These are phyloP conservation scores for Nomada lathburiana DNA, from an alignment of 2,888 invertebrate species.

Conservation along the genomic window DNA sequence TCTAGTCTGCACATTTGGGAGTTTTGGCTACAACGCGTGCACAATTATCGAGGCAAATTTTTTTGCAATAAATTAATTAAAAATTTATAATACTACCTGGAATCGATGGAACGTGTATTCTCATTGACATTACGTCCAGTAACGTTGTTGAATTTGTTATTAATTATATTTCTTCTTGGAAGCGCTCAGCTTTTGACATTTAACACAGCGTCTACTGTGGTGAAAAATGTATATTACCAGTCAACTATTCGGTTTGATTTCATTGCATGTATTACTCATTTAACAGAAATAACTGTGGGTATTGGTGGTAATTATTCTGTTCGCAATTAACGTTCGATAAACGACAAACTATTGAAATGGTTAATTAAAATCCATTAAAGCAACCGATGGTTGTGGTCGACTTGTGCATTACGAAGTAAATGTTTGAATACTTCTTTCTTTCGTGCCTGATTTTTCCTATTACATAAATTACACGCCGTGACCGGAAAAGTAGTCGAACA, in stretches of 20 bases:
- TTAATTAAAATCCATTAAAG: not conserved
- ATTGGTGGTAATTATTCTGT: not conserved
- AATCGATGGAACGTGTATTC: too few species aligned
- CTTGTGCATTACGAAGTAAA: not conserved
- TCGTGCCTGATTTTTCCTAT: conserved; percentile 10
- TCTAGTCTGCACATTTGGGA: not conserved
- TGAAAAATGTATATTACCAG: not conserved
- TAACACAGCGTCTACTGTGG: not conserved
- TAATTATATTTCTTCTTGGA: conserved; percentile 6
- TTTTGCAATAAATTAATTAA: too few species aligned
- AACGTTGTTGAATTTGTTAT: not conserved
- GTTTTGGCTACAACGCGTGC: too few species aligned
- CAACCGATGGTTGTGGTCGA: not conserved
- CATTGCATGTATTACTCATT: not conserved
- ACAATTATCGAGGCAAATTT: too few species aligned
- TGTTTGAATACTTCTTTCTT: too few species aligned
- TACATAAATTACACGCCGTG: conserved; percentile 19
- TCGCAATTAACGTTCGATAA: not conserved
- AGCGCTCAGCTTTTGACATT: not conserved
- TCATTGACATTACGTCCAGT: not conserved
- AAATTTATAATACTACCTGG: too few species aligned
- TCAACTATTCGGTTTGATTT: not conserved
- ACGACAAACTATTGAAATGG: not conserved
- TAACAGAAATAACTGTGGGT: not conserved
- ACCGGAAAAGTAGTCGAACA: conserved; percentile 20